Evolutionary conservation across 1,140 invertebrate genomes (phyloP).

Genomic region (Gryllus bimaculatus): DNA sequence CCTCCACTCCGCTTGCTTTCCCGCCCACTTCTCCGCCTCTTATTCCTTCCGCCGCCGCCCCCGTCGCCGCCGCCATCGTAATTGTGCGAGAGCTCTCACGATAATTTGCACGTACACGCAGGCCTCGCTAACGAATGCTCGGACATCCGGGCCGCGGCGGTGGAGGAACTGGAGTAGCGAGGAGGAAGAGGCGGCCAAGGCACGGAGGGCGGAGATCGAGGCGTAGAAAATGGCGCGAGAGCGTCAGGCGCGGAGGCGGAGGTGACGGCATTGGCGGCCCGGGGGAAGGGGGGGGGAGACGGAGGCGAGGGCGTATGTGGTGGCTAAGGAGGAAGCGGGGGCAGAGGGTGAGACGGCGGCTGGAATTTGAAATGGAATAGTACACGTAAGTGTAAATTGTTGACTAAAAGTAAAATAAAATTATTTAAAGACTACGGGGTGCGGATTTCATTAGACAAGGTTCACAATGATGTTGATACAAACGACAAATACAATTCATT

Average conservation of each 20-base stretch:
- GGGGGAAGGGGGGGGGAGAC: too few relatives aligned
- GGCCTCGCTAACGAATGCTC: neutral
- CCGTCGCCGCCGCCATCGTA: neutral
- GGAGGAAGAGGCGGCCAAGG: neutral
- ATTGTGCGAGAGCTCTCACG: constrained; percentile 2
- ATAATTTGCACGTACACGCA: neutral
- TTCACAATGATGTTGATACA: too few relatives aligned
- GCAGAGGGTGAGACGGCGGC: too few relatives aligned
- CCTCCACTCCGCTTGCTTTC: neutral
- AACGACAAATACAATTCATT: too few relatives aligned
- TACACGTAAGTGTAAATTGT: too few relatives aligned
- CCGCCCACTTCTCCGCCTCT: neutral
- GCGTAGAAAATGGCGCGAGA: neutral
- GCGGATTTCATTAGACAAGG: too few relatives aligned
- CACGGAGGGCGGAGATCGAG: neutral
- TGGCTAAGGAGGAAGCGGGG: too few relatives aligned
- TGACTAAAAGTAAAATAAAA: too few relatives aligned
- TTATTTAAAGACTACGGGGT: too few relatives aligned
- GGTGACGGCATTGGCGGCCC: too few relatives aligned
- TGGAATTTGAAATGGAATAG: too few relatives aligned
- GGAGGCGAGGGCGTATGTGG: too few relatives aligned
- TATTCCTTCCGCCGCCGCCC: neutral
- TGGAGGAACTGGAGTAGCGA: neutral
- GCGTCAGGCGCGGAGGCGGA: neutral
- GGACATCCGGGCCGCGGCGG: neutral